Evolutionary conservation across 2,113 vertebrate species (phyloP).

Genomic region (Hemicordylus capensis): DNA sequence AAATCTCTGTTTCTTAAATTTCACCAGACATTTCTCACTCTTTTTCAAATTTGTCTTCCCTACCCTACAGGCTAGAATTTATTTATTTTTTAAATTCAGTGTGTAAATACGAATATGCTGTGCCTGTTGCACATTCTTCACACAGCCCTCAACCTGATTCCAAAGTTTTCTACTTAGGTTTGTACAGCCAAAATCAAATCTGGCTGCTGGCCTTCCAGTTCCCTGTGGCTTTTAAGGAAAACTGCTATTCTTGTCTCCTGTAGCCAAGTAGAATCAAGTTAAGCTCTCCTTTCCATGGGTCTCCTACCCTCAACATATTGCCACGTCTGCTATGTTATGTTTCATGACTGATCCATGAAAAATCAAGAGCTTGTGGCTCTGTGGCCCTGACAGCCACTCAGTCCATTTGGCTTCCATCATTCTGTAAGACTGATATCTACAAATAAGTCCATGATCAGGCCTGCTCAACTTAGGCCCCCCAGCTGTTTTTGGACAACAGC

Average conservation of each 20-base stretch:
- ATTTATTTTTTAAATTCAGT: neutral
- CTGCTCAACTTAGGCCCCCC: too few relatives aligned
- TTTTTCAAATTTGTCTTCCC: neutral
- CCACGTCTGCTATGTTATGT: neutral
- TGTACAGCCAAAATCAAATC: neutral
- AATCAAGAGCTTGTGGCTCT: neutral
- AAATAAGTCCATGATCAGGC: too few relatives aligned
- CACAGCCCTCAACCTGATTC: neutral
- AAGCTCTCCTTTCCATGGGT: neutral
- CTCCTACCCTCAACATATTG: neutral
- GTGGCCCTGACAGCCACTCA: neutral
- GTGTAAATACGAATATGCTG: neutral
- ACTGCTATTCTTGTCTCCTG: neutral
- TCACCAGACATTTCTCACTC: too few relatives aligned
- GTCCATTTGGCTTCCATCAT: neutral
- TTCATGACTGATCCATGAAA: neutral
- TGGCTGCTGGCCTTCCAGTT: neutral
- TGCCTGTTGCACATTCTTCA: neutral
- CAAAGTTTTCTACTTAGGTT: neutral
- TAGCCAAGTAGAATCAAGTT: neutral
- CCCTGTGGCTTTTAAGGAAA: neutral
- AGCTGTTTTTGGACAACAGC: too few relatives aligned
- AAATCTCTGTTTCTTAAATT: neutral
- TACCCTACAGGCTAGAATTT: neutral
- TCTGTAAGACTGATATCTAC: too few relatives aligned